phyloP scores from a whole-genome alignment of 2,113 vertebrate genomes.

The Cololabis saira region DNA sequence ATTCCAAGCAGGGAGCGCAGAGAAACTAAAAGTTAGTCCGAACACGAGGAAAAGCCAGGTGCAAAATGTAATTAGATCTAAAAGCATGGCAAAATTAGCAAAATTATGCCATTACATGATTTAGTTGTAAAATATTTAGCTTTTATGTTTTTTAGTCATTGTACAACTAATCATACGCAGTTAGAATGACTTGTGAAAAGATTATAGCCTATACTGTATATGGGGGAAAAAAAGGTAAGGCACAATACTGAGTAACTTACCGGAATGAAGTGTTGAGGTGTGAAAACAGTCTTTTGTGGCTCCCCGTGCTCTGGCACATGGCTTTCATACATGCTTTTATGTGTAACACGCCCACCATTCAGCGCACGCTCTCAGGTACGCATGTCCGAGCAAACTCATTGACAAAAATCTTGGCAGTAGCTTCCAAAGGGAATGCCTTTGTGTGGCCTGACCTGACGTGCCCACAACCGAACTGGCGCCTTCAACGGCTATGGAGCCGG shows the following conservation, averaged over 20 bases:
- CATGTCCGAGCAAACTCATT: constrained; percentile 10
- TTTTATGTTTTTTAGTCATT: no score
- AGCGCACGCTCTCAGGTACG: background rate
- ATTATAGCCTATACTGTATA: no score
- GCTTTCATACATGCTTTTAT: constrained; percentile 73
- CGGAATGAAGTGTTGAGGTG: constrained; percentile 5
- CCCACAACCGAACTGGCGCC: constrained; percentile 7
- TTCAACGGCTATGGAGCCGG: background rate
- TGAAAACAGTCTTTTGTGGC: constrained; percentile 16
- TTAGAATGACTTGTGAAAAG: no score
- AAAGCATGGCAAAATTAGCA: no score
- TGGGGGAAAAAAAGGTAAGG: no score
- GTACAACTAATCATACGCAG: no score
- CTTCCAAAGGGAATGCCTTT: constrained; percentile 16
- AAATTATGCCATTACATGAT: background rate
- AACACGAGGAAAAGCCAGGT: background rate
- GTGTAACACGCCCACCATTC: constrained; percentile 79
- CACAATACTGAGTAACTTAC: constrained; percentile 17
- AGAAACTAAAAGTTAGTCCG: no score
- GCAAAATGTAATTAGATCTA: background rate
- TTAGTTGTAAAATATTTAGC: background rate
- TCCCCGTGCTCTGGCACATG: constrained; percentile 18
- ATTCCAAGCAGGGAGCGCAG: no score
- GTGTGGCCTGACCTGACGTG: constrained; percentile 14
- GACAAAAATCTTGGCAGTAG: background rate